Percentiles rank a stretch among this genome's conserved stretches.
These are phyloP conservation scores for Diarsia mendica DNA, from an alignment of 2,888 invertebrate genomes.

Conservation along the genomic window DNA sequence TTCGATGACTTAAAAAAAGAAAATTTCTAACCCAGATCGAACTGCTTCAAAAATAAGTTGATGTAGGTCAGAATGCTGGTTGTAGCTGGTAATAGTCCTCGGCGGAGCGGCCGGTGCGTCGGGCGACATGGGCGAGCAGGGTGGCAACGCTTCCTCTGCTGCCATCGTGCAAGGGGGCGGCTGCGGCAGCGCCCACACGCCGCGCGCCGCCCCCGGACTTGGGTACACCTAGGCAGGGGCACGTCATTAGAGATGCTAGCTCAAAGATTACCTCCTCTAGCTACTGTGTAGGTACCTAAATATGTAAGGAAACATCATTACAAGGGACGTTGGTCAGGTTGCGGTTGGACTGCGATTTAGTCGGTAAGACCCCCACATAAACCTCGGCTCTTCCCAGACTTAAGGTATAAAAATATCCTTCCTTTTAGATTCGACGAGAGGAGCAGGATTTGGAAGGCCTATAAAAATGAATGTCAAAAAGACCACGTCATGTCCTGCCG, in stretches of 20 bases:
- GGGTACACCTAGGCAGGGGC: conserved; percentile 91
- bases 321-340: background rate
- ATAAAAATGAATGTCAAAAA: background rate
- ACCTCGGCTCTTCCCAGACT: background rate
- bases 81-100: conserved; percentile 81
- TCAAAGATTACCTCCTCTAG: background rate
- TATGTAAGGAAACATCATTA: background rate
- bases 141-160: conserved; percentile 91
- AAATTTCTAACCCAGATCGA: conserved; percentile 91
- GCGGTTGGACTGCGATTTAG: background rate
- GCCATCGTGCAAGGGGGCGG: conserved; percentile 95
- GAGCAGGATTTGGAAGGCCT: background rate
- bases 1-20: background rate
- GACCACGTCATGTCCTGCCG: background rate
- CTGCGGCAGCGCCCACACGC: conserved; percentile 96
- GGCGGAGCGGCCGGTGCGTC: conserved; percentile 85
- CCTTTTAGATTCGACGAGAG: background rate
- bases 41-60: conserved; percentile 96
- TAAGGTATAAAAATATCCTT: background rate
- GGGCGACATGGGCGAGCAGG: conserved; percentile 86
- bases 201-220: conserved; percentile 97
- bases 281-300: conserved; percentile 84
- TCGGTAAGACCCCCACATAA: background rate
- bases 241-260: conserved; percentile 4
- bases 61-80: conserved; percentile 87